These are phyloP conservation scores for Oxystoma pomonae DNA, from an alignment of 2,888 invertebrate species.

Conservation along the genomic window DNA sequence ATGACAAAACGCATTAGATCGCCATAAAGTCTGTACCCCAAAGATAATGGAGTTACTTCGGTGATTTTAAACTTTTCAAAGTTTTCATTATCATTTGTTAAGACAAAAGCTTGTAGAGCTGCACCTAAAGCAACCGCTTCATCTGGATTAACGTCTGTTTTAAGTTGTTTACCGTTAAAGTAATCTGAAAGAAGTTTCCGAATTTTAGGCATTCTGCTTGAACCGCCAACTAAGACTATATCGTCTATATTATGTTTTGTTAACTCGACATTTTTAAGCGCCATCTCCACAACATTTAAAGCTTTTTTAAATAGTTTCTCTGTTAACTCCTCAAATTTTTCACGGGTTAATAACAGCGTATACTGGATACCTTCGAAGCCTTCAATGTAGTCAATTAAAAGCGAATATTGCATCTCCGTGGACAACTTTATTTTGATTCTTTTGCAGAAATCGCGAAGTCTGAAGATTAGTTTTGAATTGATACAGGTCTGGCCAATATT, in stretches of 20 bases:
- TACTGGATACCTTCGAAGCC: conserved; percentile 22
- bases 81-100: conserved; percentile 16
- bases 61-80: conserved; percentile 23
- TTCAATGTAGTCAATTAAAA: conserved; percentile 23
- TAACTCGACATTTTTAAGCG: conserved; percentile 25
- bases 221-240: conserved; percentile 34
- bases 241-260: conserved; percentile 28
- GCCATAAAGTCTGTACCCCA: conserved; percentile 26
- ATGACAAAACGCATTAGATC: conserved; percentile 29
- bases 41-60: conserved; percentile 32
- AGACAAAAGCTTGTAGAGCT: conserved; percentile 29
- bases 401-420: conserved; percentile 12
- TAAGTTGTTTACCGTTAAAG: conserved; percentile 27
- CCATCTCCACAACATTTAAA: conserved; percentile 24
- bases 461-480: neutral
- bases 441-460: conserved; percentile 15
- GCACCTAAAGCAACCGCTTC: conserved; percentile 36
- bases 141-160: conserved; percentile 31
- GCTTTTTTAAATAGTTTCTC: conserved; percentile 25
- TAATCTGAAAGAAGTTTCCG: conserved; percentile 24
- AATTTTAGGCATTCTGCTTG: conserved; percentile 34
- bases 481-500: conserved; percentile 4
- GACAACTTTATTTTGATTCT: conserved; percentile 22
- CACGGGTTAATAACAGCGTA: conserved; percentile 22
- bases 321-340: conserved; percentile 29